Base-by-base conservation (phyloP, 2,113 vertebrate genomes). In the Hippocampus guttulatus region DNA sequence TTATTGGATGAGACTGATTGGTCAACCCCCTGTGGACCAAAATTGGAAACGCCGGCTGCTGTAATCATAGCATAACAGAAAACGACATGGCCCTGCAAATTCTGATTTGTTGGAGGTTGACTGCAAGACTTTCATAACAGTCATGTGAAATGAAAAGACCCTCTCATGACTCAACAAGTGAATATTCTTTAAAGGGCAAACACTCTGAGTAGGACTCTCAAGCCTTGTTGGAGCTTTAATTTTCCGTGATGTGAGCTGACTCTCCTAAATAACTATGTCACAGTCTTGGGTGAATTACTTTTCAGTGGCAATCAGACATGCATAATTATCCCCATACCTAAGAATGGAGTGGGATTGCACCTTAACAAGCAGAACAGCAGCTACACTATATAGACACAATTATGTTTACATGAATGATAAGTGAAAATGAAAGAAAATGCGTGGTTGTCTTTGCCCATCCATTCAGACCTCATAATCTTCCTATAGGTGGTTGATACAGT, bases 1-100 rank as follows among this genome's bases (percentile, higher is more conserved):
- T 91, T 87, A 85, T 73, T 78, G 80, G 82, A 88, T 85, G 83
- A 81, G 76, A 84, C 87, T 89, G 88, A 91, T 90, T 90, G 90
- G 81, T 81, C 77, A 80, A 86, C 75, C 90, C 87, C 86, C 86
- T 74, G 71, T 52, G 71, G 84, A 88, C 80, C 68, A 60, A 73
- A 88, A 88, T 84, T 84, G 85, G 74, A 89, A 88, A 86, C 70
- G 77, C 76, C 74, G 73, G 81, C 72, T 68, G 70, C 87, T 87
- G 87, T 83, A 92, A 92, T 91, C 91, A 91, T n/a, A 47, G 65
- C 55, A 75, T 73, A 73, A 74, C 64, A 25, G 67, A 78, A 52
- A 81, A 68, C 62, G 75, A 74, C 75, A 70, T 68, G 68, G 69
- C 51, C 73, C 43, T 83, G 64, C 74, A 68, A 64, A 75, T 11